Conservation (phyloP, 2,797 vertebrate species). For the Scolopax rusticola region DNA sequence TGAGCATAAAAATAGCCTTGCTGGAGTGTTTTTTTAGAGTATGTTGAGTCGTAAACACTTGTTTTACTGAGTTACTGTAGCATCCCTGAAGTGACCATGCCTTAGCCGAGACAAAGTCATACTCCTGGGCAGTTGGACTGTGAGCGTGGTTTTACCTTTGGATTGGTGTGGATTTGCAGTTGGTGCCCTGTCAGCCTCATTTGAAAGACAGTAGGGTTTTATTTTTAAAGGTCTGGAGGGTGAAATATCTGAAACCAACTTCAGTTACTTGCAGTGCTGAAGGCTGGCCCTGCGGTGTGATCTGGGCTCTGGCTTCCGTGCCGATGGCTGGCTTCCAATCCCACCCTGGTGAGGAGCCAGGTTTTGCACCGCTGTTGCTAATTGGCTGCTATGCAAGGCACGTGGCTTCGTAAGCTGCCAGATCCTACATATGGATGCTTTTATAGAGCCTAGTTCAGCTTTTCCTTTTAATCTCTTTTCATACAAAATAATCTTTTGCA, state of each 20-base stretch:
- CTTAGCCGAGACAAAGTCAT: not conserved
- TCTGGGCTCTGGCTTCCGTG: not conserved
- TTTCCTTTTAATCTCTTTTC: slow-evolving; percentile 24
- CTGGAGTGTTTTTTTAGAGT: not conserved
- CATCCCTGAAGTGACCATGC: not conserved
- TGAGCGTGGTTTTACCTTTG: not conserved
- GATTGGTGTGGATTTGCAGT: not conserved
- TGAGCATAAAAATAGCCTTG: not conserved
- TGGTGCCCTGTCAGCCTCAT: not conserved
- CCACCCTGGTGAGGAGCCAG: not conserved
- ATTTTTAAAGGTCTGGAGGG: not conserved
- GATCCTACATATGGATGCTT: not conserved
- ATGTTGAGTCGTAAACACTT: not conserved
- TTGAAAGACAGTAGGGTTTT: not conserved
- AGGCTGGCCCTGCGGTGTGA: not conserved
- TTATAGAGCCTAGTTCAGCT: slow-evolving; percentile 7
- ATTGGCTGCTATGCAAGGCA: not conserved
- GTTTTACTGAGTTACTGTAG: not conserved
- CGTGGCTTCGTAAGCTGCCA: not conserved
- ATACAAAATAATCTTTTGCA: not conserved
- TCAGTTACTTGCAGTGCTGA: not conserved
- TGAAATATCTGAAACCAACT: not conserved
- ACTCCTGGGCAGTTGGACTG: not conserved
- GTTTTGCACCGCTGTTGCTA: not conserved
- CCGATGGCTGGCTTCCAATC: fast-evolving